Evolutionary conservation across 2,113 vertebrate species (phyloP).

Genomic region (Mesembrinibis cayennensis): DNA sequence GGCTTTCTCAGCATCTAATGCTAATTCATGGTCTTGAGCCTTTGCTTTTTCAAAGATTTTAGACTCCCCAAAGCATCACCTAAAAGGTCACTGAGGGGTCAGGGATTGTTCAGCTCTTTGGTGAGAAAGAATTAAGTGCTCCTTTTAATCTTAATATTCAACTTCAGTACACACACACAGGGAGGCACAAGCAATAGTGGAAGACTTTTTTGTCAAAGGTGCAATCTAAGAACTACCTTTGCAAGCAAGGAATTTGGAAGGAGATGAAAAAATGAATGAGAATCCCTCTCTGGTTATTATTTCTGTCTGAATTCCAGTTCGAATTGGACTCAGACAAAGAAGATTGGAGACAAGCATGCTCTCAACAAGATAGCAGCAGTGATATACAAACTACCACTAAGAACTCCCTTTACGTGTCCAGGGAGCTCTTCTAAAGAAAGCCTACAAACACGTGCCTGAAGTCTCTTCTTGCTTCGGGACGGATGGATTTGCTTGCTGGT

Average conservation of each 20-base stretch:
- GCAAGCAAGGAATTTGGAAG: conserved; percentile 26
- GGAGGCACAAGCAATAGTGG: not conserved
- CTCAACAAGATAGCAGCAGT: not conserved
- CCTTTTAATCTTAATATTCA: not conserved
- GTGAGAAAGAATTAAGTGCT: not conserved
- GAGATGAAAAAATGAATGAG: conserved; percentile 8
- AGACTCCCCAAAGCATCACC: not conserved
- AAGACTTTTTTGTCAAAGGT: not conserved
- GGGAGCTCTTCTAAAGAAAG: not conserved
- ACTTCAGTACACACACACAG: not conserved
- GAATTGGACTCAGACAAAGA: not conserved
- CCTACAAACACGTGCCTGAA: not conserved
- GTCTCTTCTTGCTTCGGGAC: not conserved
- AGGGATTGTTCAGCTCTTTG: not conserved
- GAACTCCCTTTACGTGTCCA: not conserved
- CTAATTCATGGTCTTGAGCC: not conserved
- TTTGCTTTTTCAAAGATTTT: not conserved
- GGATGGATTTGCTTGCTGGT: not conserved
- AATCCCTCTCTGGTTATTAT: conserved; percentile 5
- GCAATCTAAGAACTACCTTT: not conserved
- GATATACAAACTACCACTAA: not conserved
- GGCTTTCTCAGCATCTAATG: not conserved
- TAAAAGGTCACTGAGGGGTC: not conserved
- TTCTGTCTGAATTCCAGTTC: not conserved
- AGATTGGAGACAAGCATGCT: not conserved